These are phyloP conservation scores for Oligia fasciuncula DNA, from an alignment of 2,888 invertebrate genomes.

Conservation along the genomic window DNA sequence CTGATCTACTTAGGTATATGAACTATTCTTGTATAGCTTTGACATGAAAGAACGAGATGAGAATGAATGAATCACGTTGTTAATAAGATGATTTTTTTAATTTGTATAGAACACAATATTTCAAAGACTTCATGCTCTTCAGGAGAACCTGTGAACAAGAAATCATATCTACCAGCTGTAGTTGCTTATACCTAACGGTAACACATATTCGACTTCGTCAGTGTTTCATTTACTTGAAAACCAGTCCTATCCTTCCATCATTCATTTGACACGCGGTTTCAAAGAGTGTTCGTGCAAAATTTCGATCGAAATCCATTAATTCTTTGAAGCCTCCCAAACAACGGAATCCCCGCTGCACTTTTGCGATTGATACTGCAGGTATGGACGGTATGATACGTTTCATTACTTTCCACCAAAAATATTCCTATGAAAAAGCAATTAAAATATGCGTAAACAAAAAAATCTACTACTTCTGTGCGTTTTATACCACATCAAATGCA, in stretches of 20 bases:
- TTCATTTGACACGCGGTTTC: slow-evolving; percentile 9
- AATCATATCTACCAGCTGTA: neutral
- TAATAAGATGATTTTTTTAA: too few relatives aligned
- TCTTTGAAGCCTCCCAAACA: slow-evolving; percentile 15
- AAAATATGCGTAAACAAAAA: neutral
- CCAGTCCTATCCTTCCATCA: slow-evolving; percentile 5
- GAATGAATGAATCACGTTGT: neutral
- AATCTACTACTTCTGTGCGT: neutral
- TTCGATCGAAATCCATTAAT: slow-evolving; percentile 24
- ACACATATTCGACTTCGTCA: neutral
- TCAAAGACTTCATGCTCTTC: neutral
- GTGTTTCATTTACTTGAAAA: slow-evolving; percentile 5
- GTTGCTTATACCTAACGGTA: neutral
- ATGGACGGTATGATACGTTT: slow-evolving; percentile 2
- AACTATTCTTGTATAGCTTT: neutral
- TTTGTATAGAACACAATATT: neutral
- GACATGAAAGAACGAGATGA: neutral
- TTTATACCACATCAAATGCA: neutral
- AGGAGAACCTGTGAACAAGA: neutral
- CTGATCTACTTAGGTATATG: neutral
- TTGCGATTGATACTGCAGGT: slow-evolving; percentile 28
- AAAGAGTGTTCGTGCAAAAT: slow-evolving; percentile 14
- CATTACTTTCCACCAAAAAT: slow-evolving; percentile 19
- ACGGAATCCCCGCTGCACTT: slow-evolving; percentile 16
- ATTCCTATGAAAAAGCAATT: neutral